Base-by-base conservation (phyloP, 2,888 invertebrate genomes). In the Conchocele bisecta region DNA sequence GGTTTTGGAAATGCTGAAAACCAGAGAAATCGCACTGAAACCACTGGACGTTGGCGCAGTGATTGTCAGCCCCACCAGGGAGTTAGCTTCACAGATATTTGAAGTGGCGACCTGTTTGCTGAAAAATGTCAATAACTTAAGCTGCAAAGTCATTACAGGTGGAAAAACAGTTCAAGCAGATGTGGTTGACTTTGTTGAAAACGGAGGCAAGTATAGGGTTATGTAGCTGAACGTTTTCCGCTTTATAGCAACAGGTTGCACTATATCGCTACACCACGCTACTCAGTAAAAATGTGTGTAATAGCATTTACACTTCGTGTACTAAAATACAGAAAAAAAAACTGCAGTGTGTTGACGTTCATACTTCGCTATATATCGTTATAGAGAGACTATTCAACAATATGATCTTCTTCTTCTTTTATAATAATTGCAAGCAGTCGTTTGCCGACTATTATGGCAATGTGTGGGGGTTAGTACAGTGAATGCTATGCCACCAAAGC, bases 21-120 rank as follows among this genome's bases (percentile, higher is more conserved):
- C 89, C 70, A 84, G 89, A 53, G 86, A 89, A 48, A 75, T 75
- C 3, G 65, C 78, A 22, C 75, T 89, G 75, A 89, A 89, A 58
- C 89, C 87, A 70, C 77, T 88, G 57, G 90, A 92, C 78, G 93
- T 98, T 60, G 97, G 97, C 37, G 96, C 95, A 0, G 92, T 99
- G 15, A 94, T 99, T 54, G 94, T 99, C 83, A 97, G 98, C 0
- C 99, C 99, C 0, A 99, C 99, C 0, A 93, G 99, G 86, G 99
- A 99, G 91, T 92, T 99, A 35, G 98, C 99, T 0, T 92, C 94
- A 26, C 99, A 99, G 91, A 98, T 96, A 75, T 94, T 93, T 83
- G 94, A 90, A 53, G 92, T 93, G 5, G 76, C 92, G 9, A 53
- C 76, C 5, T 60, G 72, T 17, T 92, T 92, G 74, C 60, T 89